Conservation (phyloP, 2,113 vertebrate genomes). For the Tragulus kanchil region DNA sequence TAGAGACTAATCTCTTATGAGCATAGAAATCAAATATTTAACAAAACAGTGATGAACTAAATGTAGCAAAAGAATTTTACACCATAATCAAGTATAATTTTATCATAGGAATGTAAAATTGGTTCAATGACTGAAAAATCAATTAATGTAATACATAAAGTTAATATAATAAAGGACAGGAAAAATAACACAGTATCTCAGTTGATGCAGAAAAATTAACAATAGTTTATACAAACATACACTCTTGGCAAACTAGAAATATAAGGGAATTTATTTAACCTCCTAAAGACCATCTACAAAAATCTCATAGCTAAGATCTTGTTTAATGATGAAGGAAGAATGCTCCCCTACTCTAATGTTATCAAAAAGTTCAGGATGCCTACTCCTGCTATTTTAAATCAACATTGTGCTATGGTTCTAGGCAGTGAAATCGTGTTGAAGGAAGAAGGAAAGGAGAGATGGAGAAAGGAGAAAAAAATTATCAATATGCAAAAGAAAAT, state of each 20-base stretch:
- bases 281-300: background rate
- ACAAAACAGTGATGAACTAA: background rate
- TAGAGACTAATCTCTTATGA: background rate
- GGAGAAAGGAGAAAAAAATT: background rate
- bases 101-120: background rate
- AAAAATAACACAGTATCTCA: background rate
- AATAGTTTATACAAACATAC: background rate
- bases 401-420: background rate
- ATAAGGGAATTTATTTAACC: background rate
- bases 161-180: background rate
- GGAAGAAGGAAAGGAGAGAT: background rate
- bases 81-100: background rate
- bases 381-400: background rate
- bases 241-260: background rate
- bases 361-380: background rate
- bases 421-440: background rate
- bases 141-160: background rate
- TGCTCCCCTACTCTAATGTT: too few relatives aligned
- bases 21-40: background rate
- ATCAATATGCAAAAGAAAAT: background rate
- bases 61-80: background rate
- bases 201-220: background rate
- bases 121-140: background rate
- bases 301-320: background rate
- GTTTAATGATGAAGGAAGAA: background rate